Evolutionary conservation across 2,113 vertebrate genomes (phyloP).

Genomic region (Pampusana beccarii): DNA sequence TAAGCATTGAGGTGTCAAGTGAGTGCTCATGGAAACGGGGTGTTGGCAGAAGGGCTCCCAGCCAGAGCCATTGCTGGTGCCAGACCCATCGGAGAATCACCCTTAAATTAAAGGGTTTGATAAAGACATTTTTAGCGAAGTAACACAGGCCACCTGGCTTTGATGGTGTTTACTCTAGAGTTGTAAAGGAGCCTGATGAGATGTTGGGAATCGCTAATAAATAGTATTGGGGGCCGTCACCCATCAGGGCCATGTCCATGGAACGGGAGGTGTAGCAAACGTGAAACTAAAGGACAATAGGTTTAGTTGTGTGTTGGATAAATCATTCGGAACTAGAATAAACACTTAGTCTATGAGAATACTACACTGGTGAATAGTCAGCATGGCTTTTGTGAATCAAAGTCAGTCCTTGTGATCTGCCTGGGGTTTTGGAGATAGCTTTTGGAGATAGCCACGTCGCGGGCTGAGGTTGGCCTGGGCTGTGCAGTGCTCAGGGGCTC

Average conservation of each 20-base stretch:
- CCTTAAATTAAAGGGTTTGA: background rate
- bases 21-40: background rate
- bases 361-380: background rate
- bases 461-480: background rate
- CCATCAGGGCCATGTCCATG: background rate
- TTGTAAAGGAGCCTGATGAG: background rate
- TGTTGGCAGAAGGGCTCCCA: background rate
- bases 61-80: background rate
- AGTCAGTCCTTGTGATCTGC: background rate
- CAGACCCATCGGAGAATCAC: background rate
- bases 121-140: background rate
- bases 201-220: background rate
- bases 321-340: background rate
- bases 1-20: background rate
- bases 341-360: background rate
- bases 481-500: background rate
- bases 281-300: background rate
- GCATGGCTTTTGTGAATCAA: background rate
- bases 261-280: background rate
- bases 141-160: background rate
- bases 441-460: background rate
- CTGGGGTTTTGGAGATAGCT: background rate
- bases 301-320: background rate
- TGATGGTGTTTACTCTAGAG: background rate
- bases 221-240: rapidly evolving